Evolutionary conservation across 2,797 vertebrate genomes (phyloP), one percentile per base, ranked within the genome.

Genomic region (Parambassis ranga): DNA sequence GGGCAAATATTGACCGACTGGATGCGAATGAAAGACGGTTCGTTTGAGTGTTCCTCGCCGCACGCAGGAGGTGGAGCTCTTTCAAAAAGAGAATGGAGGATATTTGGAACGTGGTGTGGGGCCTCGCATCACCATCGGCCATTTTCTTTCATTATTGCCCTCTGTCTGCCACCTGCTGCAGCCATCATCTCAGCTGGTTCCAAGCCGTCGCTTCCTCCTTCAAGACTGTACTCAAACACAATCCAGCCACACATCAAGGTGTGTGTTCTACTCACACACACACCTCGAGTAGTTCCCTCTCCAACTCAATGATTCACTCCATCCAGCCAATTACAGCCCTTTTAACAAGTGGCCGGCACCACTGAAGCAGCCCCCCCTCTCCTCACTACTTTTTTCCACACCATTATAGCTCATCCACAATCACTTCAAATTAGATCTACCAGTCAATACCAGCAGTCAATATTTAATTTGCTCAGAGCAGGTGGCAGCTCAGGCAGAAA

Each of bases 391-490:
- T 83, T 82, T 83, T 63, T 84, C 83, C 70, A 76, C 5, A 4
- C 82, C 89, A 84, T 90, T 86, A 90, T 43, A 28, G 83, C 79
- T 91, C 83, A 79, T 83, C 87, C 81, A 71, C 88, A 89, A 91
- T 88, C 91, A 81, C 90, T 90, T 91, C 91, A 91, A 92, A 94
- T 93, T 89, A 92, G 92, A 93, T 91, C 90, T 83, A 88, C 77
- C 52, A 82, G 89, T 93, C 93, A 91, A 92, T 93, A 90, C 81
- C 72, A 88, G 43, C 52, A 85, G 87, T 92, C 94, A 91, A 93
- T 93, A 93, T 93, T 94, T 93, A 92, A 94, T 94, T 92, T 92
- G 87, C 90, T 90, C 90, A 67, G 86, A 86, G 91, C 86, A 88
- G 90, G 92, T 87, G 91, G 91, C 14, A n/a, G 41, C 90, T 88